Evolutionary conservation across 2,888 invertebrate genomes (phyloP).

Genomic region (Ypsolopha scabrella): DNA sequence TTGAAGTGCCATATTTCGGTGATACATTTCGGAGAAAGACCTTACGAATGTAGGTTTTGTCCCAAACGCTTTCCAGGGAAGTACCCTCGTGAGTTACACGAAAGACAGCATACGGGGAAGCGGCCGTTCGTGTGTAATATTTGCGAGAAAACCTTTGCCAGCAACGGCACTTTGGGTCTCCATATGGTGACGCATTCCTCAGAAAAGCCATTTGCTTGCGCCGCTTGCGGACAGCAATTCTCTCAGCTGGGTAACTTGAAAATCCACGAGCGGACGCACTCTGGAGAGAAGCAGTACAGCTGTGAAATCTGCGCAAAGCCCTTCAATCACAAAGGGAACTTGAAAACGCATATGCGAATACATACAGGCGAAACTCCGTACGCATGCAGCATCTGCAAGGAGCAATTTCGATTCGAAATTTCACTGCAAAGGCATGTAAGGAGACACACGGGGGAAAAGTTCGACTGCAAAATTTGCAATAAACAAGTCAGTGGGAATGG

Average conservation of each 20-base stretch:
- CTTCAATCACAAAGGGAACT: constrained; percentile 4
- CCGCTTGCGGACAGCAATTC: constrained; percentile 14
- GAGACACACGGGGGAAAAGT: neutral
- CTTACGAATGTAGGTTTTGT: no score
- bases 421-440: neutral
- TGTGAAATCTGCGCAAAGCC: constrained; percentile 12
- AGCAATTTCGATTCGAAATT: neutral
- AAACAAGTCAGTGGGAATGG: neutral
- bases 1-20: no score
- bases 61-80: no score
- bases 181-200: neutral
- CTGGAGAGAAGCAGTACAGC: constrained; percentile 13
- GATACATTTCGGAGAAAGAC: no score
- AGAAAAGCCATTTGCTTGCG: constrained; percentile 10
- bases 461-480: neutral
- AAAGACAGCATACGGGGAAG: no score
- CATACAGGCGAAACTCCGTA: neutral
- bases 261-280: constrained; percentile 14
- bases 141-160: neutral
- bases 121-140: neutral
- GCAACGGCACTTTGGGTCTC: neutral
- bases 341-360: neutral
- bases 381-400: neutral
- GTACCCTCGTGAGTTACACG: no score
- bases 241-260: constrained; percentile 15